Evolutionary conservation across 2,797 vertebrate genomes (phyloP).

Genomic region (Pseudochirops cupreus): DNA sequence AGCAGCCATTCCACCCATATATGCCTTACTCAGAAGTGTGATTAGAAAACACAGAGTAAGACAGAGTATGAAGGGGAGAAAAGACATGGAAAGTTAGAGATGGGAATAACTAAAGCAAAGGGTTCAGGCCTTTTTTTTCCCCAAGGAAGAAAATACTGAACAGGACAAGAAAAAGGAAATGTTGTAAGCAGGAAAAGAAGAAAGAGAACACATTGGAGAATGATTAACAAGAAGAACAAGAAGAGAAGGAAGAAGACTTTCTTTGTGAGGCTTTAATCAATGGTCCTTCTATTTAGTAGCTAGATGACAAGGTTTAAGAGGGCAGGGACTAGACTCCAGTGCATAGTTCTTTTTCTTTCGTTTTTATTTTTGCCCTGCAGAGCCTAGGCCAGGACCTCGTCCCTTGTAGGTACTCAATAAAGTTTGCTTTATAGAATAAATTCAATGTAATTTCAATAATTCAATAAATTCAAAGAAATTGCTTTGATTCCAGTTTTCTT

Average conservation of each 20-base stretch:
- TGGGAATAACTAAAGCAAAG: constrained; percentile 12
- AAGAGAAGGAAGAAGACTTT: not conserved
- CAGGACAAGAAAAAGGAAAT: constrained; percentile 1
- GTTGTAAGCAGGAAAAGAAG: constrained; percentile 20
- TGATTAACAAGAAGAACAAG: not conserved
- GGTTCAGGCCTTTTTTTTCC: not conserved
- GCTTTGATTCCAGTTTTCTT: constrained; percentile 19
- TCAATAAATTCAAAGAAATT: not conserved
- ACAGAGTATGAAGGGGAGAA: not conserved
- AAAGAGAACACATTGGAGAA: not conserved
- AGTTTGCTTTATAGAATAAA: not conserved
- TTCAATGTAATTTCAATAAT: too few relatives aligned
- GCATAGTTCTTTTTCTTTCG: not conserved
- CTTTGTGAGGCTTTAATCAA: not conserved
- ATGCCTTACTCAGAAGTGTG: not conserved
- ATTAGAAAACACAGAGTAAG: constrained; percentile 1
- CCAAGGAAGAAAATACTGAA: not conserved
- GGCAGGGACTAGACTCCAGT: not conserved
- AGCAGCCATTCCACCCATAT: not conserved
- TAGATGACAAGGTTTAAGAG: not conserved
- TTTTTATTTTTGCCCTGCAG: not conserved
- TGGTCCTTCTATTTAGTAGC: not conserved
- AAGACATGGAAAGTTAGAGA: constrained; percentile 15
- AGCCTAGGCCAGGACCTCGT: not conserved
- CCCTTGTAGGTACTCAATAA: not conserved